phyloP scores from a whole-genome alignment of 1,140 invertebrate genomes.

The Coptotermes formosanus region DNA sequence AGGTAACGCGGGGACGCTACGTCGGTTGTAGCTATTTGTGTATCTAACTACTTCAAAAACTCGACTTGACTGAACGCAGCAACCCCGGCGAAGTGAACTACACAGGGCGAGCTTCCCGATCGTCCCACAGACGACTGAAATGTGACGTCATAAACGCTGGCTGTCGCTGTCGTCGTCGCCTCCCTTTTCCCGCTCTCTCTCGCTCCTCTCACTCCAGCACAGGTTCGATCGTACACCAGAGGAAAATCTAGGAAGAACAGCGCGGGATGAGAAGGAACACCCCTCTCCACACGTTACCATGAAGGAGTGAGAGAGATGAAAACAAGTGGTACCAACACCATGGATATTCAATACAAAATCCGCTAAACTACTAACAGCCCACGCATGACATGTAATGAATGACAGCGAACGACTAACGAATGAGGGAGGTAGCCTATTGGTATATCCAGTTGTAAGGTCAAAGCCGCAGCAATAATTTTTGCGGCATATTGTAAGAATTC shows the following conservation, averaged over 20 bases:
- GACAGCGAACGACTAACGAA: not conserved
- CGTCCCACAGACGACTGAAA: not conserved
- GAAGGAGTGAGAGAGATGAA: conserved; percentile 1
- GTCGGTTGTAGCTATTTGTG: not conserved
- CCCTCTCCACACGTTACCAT: not conserved
- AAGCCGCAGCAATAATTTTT: too few relatives aligned
- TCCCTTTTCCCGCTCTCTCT: not conserved
- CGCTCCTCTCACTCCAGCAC: not conserved
- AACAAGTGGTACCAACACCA: not conserved
- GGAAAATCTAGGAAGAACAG: not conserved
- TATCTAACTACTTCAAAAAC: conserved; percentile 14
- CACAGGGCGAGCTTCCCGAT: not conserved
- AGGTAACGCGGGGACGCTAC: not conserved
- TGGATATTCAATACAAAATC: not conserved
- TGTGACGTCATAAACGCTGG: not conserved
- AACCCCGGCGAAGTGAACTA: not conserved
- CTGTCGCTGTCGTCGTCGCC: not conserved
- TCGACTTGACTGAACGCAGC: not conserved
- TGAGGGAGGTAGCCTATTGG: not conserved
- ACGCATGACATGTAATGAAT: not conserved
- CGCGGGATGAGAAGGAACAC: not conserved
- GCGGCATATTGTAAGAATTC: too few relatives aligned
- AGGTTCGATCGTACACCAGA: not conserved
- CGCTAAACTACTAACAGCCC: not conserved
- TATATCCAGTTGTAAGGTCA: too few relatives aligned